Base-by-base conservation (phyloP, 2,113 vertebrate genomes). In the Lipophrys pholis region DNA sequence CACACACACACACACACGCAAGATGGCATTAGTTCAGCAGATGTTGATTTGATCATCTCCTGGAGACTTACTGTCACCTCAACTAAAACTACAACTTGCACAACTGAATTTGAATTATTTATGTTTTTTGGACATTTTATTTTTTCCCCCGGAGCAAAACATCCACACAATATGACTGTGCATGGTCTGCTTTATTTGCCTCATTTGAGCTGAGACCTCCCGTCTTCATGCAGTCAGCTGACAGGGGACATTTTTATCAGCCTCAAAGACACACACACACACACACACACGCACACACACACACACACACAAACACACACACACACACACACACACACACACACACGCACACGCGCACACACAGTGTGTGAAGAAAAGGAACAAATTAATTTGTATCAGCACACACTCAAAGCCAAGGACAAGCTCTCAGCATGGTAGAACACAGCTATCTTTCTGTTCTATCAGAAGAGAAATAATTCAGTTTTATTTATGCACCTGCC, bases 241-340 rank as follows among this genome's bases (percentile, higher is more conserved):
- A 90, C 88, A 90, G 79, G 65, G 81, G 81, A 93, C 88, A 87
- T 91, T 91, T 91, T 92, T 93, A 93, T 92, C 90, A 90, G 86
- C 48, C 66, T 70, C n/a, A n/a, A n/a, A n/a, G n/a, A n/a, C n/a
- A n/a, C n/a, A n/a, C n/a, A n/a, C n/a, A n/a, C n/a, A n/a, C n/a
- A n/a, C n/a, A n/a, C n/a, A n/a, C n/a, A n/a, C n/a, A n/a, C n/a
- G n/a, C n/a, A n/a, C n/a, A n/a, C n/a, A n/a, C n/a, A n/a, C n/a
- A n/a, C n/a, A n/a, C n/a, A n/a, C n/a, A n/a, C n/a, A n/a, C n/a
- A n/a, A n/a, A n/a, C n/a, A n/a, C n/a, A n/a, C n/a, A n/a, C n/a
- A n/a, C n/a, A n/a, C n/a, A n/a, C n/a, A n/a, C n/a, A n/a, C n/a
- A n/a, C n/a, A n/a, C n/a, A n/a, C n/a, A n/a, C n/a, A n/a, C n/a